Base-by-base conservation (phyloP, 2,797 vertebrate genomes). In the Chromis chromis region DNA sequence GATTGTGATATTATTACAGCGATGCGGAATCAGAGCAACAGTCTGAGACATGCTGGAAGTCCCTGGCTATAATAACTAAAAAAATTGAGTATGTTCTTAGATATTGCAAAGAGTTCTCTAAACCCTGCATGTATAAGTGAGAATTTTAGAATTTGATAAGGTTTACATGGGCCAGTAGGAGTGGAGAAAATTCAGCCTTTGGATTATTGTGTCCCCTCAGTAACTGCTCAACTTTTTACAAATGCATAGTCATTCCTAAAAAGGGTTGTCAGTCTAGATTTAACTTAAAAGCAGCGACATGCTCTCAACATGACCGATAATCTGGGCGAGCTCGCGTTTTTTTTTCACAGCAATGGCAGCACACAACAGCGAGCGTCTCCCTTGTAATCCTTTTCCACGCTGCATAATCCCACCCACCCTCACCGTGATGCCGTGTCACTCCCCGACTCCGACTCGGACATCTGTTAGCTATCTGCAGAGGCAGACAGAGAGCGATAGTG, bases 381-480 rank as follows among this genome's bases (percentile, higher is more conserved):
- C 59, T 62, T 87, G 86, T 91, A 92, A 92, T 92, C 90, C 88
- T 73, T 83, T 92, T 89, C 90, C 84, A 89, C 40, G 78, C 79
- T 0, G 54, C 69, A 42, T 89, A 86, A 90, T 83, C 87, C 89
- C 68, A 58, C 66, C 79, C 79, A 68, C 71, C 75, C 74, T 62
- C 76, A 9, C 59, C 10, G 10, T 22, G 65, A 68, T 60, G 80
- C 60, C 2, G 12, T 59, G 85, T 79, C 90, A 76, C 80, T 89
- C 86, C 70, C 42, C n/a, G 22, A 22, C 80, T 71, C 68, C 3
- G 79, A 76, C 84, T 75, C n/a, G 83, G 86, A 88, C 87, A 79
- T 87, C 82, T 85, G 88, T 86, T 88, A 78, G 72, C 65, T 56
- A 81, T 88, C 86, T 70, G 78, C 70, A 40, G 57, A 63, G 82